Base-by-base conservation (phyloP, 2,888 invertebrate genomes). In the Cataglyphis cursor region DNA sequence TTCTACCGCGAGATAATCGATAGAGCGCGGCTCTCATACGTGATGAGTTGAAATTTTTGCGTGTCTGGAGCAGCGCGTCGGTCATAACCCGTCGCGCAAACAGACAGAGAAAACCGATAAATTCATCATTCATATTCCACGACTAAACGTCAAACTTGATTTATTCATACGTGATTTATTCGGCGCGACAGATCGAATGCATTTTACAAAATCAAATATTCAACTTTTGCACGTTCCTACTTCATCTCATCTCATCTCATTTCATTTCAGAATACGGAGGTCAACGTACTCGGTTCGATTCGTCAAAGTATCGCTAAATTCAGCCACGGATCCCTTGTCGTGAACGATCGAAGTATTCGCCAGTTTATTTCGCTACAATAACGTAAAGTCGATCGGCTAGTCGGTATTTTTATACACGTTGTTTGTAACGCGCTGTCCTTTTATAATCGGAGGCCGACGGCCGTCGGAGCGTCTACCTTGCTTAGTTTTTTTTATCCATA, bases 381-480 rank as follows among this genome's bases (percentile, higher is more conserved):
- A 41, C 85, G 78, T 8, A 8, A 51, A 76, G 73, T 28, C 85
- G 76, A 73, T 65, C 6, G 78, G 74, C 44, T 54, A 80, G 66
- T 72, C 82, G 61, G 81, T 89, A 87, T 85, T 89, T 88, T 88
- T 81, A 59, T 59, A 72, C 74, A 35, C 57, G 73, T 59, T 44
- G 78, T 59, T 41, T 57, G 78, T 66, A 66, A 59, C 78, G 44
- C 51, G 80, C 81, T 28, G 21, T 66, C 28, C 66, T 78, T 73
- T 80, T 80, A 72, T 73, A 73, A 72, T 41, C 38, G 28, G 78
- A 78, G 72, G 68, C 76, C 76, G 76, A 57, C 76, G 82, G 57
- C 80, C 81, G 83, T 70, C 73, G 44, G 35, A 78, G 74, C 54
- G 66, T 66, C 51, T 78, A 54, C 31, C 59, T 65, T 41, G 21